These are phyloP conservation scores for Myotis myotis DNA, from an alignment of 2,797 vertebrate species.

Conservation along the genomic window DNA sequence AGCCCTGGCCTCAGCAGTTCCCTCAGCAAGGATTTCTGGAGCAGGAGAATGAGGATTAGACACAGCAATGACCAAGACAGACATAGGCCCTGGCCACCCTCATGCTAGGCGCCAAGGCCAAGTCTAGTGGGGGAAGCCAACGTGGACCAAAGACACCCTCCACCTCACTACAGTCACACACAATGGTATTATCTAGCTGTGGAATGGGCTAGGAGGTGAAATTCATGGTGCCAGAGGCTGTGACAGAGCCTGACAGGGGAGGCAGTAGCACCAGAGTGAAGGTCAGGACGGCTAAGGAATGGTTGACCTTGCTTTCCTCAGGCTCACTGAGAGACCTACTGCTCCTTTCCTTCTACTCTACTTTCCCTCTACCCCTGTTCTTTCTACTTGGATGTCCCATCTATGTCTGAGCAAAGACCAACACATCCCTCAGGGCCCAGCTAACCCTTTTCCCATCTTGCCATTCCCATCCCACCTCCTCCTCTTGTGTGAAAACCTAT, in stretches of 20 bases:
- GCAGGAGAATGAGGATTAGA: slow-evolving; percentile 17
- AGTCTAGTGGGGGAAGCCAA: neutral
- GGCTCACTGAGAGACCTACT: neutral
- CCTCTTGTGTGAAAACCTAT: neutral
- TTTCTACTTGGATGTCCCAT: neutral
- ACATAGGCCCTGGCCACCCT: neutral
- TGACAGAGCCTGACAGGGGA: neutral
- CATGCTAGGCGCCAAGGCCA: slow-evolving; percentile 5
- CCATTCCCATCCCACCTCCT: too few relatives aligned
- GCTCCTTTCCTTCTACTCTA: neutral
- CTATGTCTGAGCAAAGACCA: neutral
- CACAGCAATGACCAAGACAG: neutral
- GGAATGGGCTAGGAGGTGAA: neutral
- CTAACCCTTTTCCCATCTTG: neutral
- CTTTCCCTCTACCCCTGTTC: neutral
- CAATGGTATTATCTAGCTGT: neutral
- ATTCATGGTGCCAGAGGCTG: neutral
- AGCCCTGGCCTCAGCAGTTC: neutral
- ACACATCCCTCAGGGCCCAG: neutral
- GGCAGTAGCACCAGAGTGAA: neutral
- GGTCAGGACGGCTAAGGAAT: neutral
- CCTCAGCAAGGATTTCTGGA: neutral
- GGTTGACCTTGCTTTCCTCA: neutral
- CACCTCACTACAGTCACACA: neutral
- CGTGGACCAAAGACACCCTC: neutral